Conservation (phyloP, 2,113 vertebrate genomes). For the Microtus richardsoni region DNA sequence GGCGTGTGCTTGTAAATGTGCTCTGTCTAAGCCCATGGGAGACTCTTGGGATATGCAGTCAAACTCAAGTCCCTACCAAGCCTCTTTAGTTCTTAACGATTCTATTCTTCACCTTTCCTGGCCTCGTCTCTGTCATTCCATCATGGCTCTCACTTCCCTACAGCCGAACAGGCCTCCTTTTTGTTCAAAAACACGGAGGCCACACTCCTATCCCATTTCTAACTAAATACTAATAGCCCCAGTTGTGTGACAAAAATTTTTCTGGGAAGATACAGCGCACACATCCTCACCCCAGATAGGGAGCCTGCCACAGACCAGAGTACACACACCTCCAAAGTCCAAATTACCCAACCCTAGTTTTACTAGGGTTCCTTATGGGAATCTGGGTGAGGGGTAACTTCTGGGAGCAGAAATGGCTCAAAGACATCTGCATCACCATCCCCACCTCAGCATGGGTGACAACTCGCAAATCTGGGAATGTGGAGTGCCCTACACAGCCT, state of each 20-base stretch:
- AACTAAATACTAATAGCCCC: fast-evolving
- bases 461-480: no score
- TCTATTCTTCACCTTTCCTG: background rate
- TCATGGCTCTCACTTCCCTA: fast-evolving
- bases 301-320: background rate
- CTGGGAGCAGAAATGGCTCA: background rate
- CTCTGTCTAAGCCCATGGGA: background rate
- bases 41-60: background rate
- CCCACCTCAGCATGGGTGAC: background rate
- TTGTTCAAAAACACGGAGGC: no score
- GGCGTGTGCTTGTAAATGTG: fast-evolving
- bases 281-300: background rate
- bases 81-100: background rate
- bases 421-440: background rate
- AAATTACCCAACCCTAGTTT: background rate
- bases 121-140: background rate
- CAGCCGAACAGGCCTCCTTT: background rate
- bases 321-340: background rate
- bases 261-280: background rate
- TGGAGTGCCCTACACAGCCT: background rate
- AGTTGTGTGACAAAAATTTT: background rate
- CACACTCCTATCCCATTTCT: background rate
- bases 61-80: background rate
- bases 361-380: background rate
- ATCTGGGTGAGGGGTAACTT: background rate